phyloP scores from a whole-genome alignment of 2,113 vertebrate species.

The Otolemur garnettii region DNA sequence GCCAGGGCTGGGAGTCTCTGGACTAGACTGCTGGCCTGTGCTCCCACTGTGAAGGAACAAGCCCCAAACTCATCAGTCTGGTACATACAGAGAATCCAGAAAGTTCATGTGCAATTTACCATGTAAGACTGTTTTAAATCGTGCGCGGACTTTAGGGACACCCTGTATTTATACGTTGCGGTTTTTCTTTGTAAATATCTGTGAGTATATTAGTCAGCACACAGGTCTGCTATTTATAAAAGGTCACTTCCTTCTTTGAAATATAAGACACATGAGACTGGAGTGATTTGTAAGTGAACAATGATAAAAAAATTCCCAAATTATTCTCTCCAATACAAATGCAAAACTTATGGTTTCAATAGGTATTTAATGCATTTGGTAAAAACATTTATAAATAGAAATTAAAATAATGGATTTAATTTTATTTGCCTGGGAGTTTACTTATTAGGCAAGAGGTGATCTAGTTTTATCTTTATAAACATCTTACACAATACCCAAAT shows the following conservation, averaged over 20 bases:
- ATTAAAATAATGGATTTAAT: slow-evolving; percentile 46
- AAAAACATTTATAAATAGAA: slow-evolving; percentile 13
- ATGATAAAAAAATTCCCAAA: background rate
- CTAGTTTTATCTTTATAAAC: slow-evolving; percentile 52
- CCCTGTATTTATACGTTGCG: background rate
- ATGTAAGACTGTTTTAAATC: no score
- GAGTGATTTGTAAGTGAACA: background rate
- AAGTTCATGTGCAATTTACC: no score
- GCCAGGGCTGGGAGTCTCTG: background rate
- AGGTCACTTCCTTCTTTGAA: slow-evolving; percentile 52
- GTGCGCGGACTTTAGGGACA: no score
- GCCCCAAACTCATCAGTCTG: background rate
- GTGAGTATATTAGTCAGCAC: background rate
- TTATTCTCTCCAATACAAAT: background rate
- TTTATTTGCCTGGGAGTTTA: slow-evolving; percentile 27
- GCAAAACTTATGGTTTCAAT: background rate
- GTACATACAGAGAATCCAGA: background rate
- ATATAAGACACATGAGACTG: background rate
- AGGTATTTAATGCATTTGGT: background rate
- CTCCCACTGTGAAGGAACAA: background rate
- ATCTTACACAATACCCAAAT: slow-evolving; percentile 7
- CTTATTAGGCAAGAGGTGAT: background rate
- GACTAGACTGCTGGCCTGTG: background rate
- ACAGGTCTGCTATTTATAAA: slow-evolving; percentile 20
- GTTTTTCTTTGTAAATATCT: slow-evolving; percentile 11